phyloP scores from a whole-genome alignment of 2,888 invertebrate genomes.

The Zootermopsis nevadensis region DNA sequence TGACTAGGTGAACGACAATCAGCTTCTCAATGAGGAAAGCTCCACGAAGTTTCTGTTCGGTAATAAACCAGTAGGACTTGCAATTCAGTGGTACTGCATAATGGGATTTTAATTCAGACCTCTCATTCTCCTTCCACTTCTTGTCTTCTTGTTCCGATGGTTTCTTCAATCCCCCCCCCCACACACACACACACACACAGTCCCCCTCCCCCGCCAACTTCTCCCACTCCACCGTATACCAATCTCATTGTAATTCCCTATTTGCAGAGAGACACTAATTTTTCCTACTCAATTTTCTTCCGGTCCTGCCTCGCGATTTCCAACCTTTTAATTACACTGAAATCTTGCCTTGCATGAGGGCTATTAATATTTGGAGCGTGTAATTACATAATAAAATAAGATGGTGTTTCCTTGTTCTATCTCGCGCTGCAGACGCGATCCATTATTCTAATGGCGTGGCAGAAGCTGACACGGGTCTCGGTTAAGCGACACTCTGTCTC shows the following conservation, averaged over 20 bases:
- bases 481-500: not conserved
- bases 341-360: conserved; percentile 51
- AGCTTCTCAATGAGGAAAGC: too few species aligned
- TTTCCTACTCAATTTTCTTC: conserved; percentile 62
- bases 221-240: conserved; percentile 28
- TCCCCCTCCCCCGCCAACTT: conserved; percentile 3
- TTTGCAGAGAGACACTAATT: conserved; percentile 49
- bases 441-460: conserved; percentile 43
- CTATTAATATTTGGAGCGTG: conserved; percentile 54
- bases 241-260: conserved; percentile 43
- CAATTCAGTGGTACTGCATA: too few species aligned
- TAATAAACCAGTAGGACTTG: too few species aligned
- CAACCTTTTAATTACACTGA: conserved; percentile 53
- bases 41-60: too few species aligned
- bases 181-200: not conserved
- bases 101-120: too few species aligned
- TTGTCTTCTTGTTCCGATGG: too few species aligned
- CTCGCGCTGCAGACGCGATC: not conserved
- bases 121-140: too few species aligned
- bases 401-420: not conserved
- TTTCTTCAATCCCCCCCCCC: not conserved
- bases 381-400: conserved; percentile 53
- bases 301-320: conserved; percentile 29
- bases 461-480: not conserved
- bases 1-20: too few species aligned